A percentile compares a stretch with the other conserved stretches of the same genome.
Conservation (phyloP, 2,888 invertebrate species). For the Lasioglossum leucozonium region DNA sequence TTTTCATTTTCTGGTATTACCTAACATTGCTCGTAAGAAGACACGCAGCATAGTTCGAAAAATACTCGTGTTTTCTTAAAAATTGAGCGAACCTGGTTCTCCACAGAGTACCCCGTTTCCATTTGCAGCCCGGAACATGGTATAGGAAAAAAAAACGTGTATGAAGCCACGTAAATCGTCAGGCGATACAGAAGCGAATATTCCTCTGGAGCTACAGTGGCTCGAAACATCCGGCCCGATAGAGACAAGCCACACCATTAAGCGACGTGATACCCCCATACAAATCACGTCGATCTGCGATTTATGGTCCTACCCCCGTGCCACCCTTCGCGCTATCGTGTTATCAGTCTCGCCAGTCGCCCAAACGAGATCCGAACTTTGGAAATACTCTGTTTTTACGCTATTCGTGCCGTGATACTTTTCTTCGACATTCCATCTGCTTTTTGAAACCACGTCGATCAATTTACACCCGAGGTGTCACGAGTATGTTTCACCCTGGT, state of each 20-base stretch:
- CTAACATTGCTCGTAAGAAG: neutral
- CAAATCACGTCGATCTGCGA: conserved; percentile 80
- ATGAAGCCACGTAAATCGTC: conserved; percentile 66
- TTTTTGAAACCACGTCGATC: neutral
- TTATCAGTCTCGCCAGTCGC: conserved; percentile 71
- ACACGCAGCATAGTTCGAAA: neutral
- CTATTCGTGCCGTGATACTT: conserved; percentile 38
- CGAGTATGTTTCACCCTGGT: neutral
- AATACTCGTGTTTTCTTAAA: neutral
- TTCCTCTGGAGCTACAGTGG: conserved; percentile 57
- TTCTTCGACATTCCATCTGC: conserved; percentile 4
- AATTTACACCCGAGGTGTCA: neutral
- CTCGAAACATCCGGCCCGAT: conserved; percentile 71
- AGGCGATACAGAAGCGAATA: conserved; percentile 62
- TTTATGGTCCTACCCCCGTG: conserved; percentile 74
- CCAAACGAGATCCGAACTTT: conserved; percentile 65
- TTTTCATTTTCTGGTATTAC: neutral
- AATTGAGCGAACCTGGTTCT: conserved; percentile 25
- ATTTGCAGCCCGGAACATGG: conserved; percentile 19
- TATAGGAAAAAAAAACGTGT: conserved; percentile 46
- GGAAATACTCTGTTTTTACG: conserved; percentile 55
- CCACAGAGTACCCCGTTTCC: conserved; percentile 19
- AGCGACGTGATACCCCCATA: conserved; percentile 76
- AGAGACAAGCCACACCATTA: conserved; percentile 77
- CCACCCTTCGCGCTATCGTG: conserved; percentile 69